phyloP scores from a whole-genome alignment of 2,888 invertebrate genomes.

The Trachelus tabidus region DNA sequence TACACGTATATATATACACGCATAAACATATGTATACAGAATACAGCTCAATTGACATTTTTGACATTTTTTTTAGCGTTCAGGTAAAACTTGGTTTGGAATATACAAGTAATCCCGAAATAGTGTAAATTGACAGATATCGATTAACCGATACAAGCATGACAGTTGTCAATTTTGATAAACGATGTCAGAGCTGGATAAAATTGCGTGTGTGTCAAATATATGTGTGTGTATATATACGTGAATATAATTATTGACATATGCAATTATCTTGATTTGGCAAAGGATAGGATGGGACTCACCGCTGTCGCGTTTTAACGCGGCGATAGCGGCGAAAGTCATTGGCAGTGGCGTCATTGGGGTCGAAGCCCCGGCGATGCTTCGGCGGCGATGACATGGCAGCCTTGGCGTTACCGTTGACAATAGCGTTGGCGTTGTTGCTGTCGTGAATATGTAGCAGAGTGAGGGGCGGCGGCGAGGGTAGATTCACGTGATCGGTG shows the following conservation, averaged over 20 bases:
- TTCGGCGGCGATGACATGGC: slow-evolving; percentile 59
- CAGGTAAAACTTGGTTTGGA: not conserved
- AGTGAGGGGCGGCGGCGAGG: slow-evolving; percentile 42
- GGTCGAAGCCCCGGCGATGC: slow-evolving; percentile 59
- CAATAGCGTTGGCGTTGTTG: slow-evolving; percentile 33
- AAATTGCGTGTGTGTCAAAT: not conserved
- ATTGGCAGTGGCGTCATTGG: slow-evolving; percentile 51
- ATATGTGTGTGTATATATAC: not conserved
- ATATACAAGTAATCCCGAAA: not conserved
- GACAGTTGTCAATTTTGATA: no score
- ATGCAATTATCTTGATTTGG: not conserved
- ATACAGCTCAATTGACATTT: not conserved
- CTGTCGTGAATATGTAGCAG: slow-evolving; percentile 40
- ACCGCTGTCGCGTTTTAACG: slow-evolving; percentile 58
- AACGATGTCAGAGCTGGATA: not conserved
- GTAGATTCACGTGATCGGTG: slow-evolving; percentile 10
- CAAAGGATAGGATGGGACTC: slow-evolving; percentile 39
- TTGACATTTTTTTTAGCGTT: not conserved
- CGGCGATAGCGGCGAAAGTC: slow-evolving; percentile 60
- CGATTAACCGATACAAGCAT: no score
- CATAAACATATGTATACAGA: not conserved
- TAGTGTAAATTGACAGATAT: not conserved
- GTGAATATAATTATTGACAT: not conserved
- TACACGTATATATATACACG: not conserved
- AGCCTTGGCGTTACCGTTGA: slow-evolving; percentile 44